These are phyloP conservation scores for Elaeidobius kamerunicus DNA, from an alignment of 2,888 invertebrate species.

Conservation along the genomic window DNA sequence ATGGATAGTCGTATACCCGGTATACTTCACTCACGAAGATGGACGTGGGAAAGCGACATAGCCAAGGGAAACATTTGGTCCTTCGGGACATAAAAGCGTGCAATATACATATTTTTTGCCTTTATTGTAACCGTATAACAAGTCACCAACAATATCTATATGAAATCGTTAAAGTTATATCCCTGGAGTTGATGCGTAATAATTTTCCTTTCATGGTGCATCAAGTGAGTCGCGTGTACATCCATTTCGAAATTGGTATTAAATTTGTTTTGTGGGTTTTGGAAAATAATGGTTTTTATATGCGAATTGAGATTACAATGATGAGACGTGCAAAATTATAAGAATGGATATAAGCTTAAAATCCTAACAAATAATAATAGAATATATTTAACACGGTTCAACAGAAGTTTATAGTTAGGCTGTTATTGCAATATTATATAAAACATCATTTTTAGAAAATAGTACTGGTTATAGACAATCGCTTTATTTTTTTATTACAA, in stretches of 20 bases:
- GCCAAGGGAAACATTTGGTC: conserved; percentile 14
- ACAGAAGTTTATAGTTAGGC: too few species aligned
- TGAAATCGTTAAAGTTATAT: conserved; percentile 28
- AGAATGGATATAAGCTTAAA: too few species aligned
- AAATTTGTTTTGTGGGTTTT: conserved; percentile 21
- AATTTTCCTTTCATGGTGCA: conserved; percentile 20
- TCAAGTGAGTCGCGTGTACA: conserved; percentile 23
- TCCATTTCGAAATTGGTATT: conserved; percentile 24
- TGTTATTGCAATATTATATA: too few species aligned
- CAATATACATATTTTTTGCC: conserved; percentile 28
- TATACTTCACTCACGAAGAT: conserved; percentile 22
- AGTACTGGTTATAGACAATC: too few species aligned
- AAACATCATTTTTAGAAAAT: too few species aligned
- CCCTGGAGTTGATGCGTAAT: conserved; percentile 24
- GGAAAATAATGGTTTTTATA: conserved; percentile 9
- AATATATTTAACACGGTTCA: too few species aligned
- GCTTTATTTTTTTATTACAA: too few species aligned
- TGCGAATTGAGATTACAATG: too few species aligned
- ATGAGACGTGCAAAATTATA: too few species aligned
- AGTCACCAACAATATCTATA: conserved; percentile 28
- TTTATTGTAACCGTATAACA: conserved; percentile 29
- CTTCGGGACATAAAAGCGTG: conserved; percentile 26
- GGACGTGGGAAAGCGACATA: conserved; percentile 28
- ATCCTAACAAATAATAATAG: too few species aligned
- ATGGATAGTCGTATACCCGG: conserved; percentile 4